Evolutionary conservation across 1,140 invertebrate genomes (phyloP), one percentile per base, ranked within the genome.

Genomic region (Sminthurides bifidus): DNA sequence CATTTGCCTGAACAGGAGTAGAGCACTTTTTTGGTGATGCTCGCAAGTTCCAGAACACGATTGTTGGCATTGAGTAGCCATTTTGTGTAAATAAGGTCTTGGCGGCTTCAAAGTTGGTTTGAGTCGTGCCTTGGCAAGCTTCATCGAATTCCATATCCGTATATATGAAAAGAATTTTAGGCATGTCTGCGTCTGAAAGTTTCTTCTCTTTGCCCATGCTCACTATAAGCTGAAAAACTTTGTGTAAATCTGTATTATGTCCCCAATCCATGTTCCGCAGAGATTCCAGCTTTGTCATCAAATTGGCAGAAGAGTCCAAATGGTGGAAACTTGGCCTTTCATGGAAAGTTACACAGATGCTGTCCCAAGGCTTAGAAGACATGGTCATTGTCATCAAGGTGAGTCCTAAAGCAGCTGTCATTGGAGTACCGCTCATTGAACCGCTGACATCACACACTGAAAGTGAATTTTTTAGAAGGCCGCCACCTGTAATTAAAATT

Each of bases 91-190:
- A 61, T 15, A 43, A 30, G 17, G 17, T 26, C 27, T 60, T 60
- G 1, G 60, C 56, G 4, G 38, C 43, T 27, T 61, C 51, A 33
- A 58, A 64, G 35, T 64, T 61, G 1, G 59, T 64, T 19, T 49
- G 14, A 0, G 27, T 43, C 4, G 48, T 33, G 0, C 51, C 29
- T 2, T 33, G 24, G 31, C 19, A 54, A 30, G 59, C 59, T 4
- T 37, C 8, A 24, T 64, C 56, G n/a, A 64, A 64, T 40, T 64
- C 59, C 62, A 64, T 64, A 30, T 61, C 59, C 2, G 56, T 58
- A n/a, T 59, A 64, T 17, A 61, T 56, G 15, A 64, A 45, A 10
- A 64, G 48, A 8, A 61, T 50, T 23, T 58, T 55, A 0, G 60
- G 52, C 62, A 61, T 61, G 37, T 64, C 27, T 0, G 52, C 48